These are phyloP conservation scores for Halichoerus grypus DNA, from an alignment of 2,113 vertebrate genomes.

Conservation along the genomic window DNA sequence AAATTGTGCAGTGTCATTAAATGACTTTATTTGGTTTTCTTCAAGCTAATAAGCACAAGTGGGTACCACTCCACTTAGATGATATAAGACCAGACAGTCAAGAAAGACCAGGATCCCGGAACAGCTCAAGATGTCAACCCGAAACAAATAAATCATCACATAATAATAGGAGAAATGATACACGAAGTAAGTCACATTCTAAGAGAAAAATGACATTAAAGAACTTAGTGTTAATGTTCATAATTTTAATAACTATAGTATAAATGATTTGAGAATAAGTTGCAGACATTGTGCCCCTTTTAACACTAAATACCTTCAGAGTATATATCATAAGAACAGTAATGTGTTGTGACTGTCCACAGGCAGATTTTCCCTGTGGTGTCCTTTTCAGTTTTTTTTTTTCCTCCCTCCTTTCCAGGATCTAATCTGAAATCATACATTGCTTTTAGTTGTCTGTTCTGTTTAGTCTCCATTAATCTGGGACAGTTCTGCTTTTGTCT, in stretches of 20 bases:
- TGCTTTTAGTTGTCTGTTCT: not conserved
- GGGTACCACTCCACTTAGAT: conserved; percentile 94
- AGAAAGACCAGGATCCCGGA: conserved; percentile 87
- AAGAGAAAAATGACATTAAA: not conserved
- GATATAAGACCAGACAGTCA: conserved; percentile 89
- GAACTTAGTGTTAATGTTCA: not conserved
- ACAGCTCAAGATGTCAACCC: conserved; percentile 85
- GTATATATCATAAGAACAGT: not conserved
- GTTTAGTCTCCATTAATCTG: not conserved
- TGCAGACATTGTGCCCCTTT: not conserved
- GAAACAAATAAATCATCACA: conserved; percentile 88
- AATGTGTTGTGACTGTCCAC: not conserved
- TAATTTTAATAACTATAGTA: not conserved
- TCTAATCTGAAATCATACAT: not conserved
- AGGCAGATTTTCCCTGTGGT: not conserved
- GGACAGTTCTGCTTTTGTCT: conserved; percentile 2
- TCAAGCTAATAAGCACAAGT: conserved; percentile 95
- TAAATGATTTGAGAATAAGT: conserved; percentile 16
- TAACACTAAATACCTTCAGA: not conserved
- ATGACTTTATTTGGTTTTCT: conserved; percentile 72
- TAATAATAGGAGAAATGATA: conserved; percentile 90
- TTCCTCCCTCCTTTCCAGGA: not conserved
- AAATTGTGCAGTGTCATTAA: conserved; percentile 60
- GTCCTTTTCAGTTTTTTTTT: not conserved
- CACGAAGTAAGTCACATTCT: conserved; percentile 90